Conservation (phyloP, 2,888 invertebrate genomes). For the Xestia rhomboidea region DNA sequence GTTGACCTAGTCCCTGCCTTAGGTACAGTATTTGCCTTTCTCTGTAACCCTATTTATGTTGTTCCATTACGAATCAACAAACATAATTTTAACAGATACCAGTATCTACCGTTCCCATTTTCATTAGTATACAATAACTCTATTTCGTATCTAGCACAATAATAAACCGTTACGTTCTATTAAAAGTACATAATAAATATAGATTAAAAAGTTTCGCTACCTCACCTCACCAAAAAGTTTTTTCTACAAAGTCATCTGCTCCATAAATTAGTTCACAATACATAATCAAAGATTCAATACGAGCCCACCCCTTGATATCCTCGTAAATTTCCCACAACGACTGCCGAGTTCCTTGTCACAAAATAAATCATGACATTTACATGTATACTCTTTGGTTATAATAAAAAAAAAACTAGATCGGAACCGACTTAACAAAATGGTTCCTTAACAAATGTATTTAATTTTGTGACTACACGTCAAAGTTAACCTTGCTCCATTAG, state of each 20-base stretch:
- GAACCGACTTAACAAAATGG: constrained; percentile 68
- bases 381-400: constrained; percentile 70
- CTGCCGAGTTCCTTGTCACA: constrained; percentile 85
- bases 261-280: constrained; percentile 76
- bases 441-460: constrained; percentile 65
- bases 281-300: constrained; percentile 77
- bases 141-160: constrained; percentile 34
- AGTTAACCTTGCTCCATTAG: constrained; percentile 35
- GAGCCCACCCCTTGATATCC: constrained; percentile 82
- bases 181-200: constrained; percentile 54
- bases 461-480: constrained; percentile 46
- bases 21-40: constrained; percentile 12
- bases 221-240: constrained; percentile 56
- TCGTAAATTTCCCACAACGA: constrained; percentile 89
- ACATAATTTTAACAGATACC: background rate
- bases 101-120: constrained; percentile 18
- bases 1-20: constrained; percentile 14
- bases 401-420: constrained; percentile 83
- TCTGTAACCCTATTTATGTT: constrained; percentile 30
- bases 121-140: constrained; percentile 37
- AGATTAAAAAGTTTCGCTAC: constrained; percentile 58
- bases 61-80: constrained; percentile 18
- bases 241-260: constrained; percentile 70
- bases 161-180: constrained; percentile 45
- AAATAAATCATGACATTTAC: constrained; percentile 87